phyloP scores from a whole-genome alignment of 2,888 invertebrate genomes.

The Amphipoea lucens region DNA sequence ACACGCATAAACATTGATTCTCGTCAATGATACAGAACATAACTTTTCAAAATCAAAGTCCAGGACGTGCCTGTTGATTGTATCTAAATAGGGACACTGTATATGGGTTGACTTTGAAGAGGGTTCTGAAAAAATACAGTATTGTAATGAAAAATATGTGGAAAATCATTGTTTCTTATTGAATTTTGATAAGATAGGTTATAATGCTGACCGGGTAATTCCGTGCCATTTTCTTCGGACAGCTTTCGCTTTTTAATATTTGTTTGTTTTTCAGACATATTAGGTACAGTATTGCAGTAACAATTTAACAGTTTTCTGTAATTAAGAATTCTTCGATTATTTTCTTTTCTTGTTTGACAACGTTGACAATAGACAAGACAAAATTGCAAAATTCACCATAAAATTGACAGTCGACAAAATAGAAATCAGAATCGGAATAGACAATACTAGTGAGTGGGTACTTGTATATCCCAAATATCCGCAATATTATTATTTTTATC shows the following conservation, averaged over 20 bases:
- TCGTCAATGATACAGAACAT: conserved; percentile 98
- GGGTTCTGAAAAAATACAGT: conserved; percentile 74
- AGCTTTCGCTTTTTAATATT: conserved; percentile 78
- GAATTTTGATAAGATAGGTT: conserved; percentile 61
- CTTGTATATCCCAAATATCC: background rate
- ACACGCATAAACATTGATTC: conserved; percentile 99
- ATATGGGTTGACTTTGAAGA: conserved; percentile 82
- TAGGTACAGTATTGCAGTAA: background rate
- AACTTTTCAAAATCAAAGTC: conserved; percentile 99
- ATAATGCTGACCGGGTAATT: conserved; percentile 72
- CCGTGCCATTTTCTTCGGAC: conserved; percentile 76
- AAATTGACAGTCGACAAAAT: background rate
- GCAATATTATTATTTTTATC: background rate
- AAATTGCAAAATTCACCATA: background rate
- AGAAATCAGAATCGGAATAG: background rate
- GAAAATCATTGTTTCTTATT: background rate
- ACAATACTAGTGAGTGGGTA: background rate
- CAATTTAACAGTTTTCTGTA: background rate
- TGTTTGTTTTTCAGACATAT: conserved; percentile 72
- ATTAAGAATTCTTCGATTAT: background rate
- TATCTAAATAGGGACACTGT: conserved; percentile 98
- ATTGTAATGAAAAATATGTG: background rate
- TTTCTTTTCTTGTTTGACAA: conserved; percentile 31
- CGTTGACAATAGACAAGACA: conserved; percentile 27
- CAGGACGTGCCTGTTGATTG: conserved; percentile 98